Conservation (phyloP, 1,140 invertebrate genomes). For the Cherax quadricarinatus region DNA sequence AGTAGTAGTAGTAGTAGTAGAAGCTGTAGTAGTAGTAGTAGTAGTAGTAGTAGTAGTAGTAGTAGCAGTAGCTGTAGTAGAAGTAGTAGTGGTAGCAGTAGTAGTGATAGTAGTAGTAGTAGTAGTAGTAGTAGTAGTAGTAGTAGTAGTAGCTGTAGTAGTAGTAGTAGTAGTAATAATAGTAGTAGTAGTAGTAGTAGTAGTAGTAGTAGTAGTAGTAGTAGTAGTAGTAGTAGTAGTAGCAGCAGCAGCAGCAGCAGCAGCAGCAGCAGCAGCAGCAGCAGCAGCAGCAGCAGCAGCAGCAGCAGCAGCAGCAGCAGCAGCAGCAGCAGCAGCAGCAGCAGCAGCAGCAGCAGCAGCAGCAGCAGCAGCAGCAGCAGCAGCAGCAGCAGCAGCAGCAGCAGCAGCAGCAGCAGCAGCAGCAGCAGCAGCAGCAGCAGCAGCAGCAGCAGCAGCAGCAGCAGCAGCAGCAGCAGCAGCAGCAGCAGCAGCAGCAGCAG, state of each 20-base stretch:
- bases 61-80: neutral
- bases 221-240: neutral
- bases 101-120: neutral
- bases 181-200: neutral
- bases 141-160: neutral
- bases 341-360: neutral
- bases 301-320: neutral
- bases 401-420: no score
- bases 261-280: neutral
- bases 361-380: neutral
- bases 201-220: neutral
- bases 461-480: no score
- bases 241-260: neutral
- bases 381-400: neutral
- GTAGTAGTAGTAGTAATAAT: neutral
- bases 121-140: neutral
- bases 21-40: no score
- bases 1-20: no score
- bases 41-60: neutral
- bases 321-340: neutral
- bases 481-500: no score
- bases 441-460: no score
- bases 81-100: neutral
- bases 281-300: neutral
- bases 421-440: no score